phyloP scores from a whole-genome alignment of 2,113 vertebrate genomes.

The Neogobius melanostomus region DNA sequence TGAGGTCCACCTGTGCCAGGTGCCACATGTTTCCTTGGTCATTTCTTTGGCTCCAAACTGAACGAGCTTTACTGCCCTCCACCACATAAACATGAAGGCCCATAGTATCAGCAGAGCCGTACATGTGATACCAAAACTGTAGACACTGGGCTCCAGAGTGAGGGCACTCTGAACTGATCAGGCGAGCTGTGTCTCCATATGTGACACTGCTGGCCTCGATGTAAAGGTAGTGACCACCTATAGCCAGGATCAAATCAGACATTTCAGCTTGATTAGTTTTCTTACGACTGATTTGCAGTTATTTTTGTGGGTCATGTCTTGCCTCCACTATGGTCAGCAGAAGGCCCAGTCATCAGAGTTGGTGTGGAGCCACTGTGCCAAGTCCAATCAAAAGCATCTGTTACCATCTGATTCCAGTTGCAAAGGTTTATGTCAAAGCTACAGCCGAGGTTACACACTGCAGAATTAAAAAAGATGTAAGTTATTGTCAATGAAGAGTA shows the following conservation, averaged over 20 bases:
- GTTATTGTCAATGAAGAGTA: too few relatives aligned
- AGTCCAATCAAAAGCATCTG: slow-evolving; percentile 67
- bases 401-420: slow-evolving; percentile 55
- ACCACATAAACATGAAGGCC: slow-evolving; percentile 72
- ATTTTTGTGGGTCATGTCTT: slow-evolving; percentile 5
- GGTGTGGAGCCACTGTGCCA: slow-evolving; percentile 52
- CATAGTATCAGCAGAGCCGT: slow-evolving; percentile 71
- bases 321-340: slow-evolving; percentile 60
- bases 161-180: slow-evolving; percentile 74
- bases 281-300: neutral
- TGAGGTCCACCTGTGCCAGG: slow-evolving; percentile 66
- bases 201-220: slow-evolving; percentile 62
- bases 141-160: slow-evolving; percentile 76
- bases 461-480: neutral
- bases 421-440: slow-evolving; percentile 56
- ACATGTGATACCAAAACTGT: slow-evolving; percentile 87
- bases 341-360: slow-evolving; percentile 54
- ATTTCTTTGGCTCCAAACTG: slow-evolving; percentile 57
- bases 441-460: slow-evolving; percentile 58
- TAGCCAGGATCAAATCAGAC: neutral
- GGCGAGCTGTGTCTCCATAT: slow-evolving; percentile 65
- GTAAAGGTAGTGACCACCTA: slow-evolving; percentile 80
- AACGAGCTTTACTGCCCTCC: slow-evolving; percentile 32
- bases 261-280: neutral
- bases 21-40: slow-evolving; percentile 74